Evolutionary conservation across 53 echinoderm and acorn worm species (phyloP), one percentile per base, ranked within the genome.

Genomic region (Temnopleurus reevesii): DNA sequence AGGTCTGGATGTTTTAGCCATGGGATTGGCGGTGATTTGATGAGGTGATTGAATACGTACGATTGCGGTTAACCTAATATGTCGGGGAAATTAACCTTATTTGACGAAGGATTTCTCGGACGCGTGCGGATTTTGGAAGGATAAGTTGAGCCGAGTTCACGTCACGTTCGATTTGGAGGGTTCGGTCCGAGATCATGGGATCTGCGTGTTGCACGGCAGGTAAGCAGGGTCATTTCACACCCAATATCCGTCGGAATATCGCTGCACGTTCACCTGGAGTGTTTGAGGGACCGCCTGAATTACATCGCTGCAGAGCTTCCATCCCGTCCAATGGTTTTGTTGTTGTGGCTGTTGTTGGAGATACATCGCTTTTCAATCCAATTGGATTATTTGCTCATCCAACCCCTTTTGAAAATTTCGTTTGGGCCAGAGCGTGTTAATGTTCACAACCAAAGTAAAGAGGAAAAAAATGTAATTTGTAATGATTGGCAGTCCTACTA

Each of bases 41-140:
- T 71, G 35, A 71, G 35, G 36, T 7, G 71, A 71, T 71, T 71
- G 71, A 71, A 71, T 71, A 71, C 71, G 71, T 71, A 71, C 71
- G 36, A 19, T 71, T 71, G 71, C 38, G 71, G 71, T 71, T 71
- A 38, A 71, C 71, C 21, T 41, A 41, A 71, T 71, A 71, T 36
- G 71, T 41, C 41, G 71, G 71, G 56, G 71, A 71, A 71, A 71
- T 71, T n/a, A 41, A 41, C 23, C 43, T 41, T 38, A 71, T 71
- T 71, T 71, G 41, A 38, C n/a, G 71, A 71, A 41, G 41, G 71
- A n/a, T n/a, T 71, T 19, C 41, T 71, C 71, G 43, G 71, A 71
- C 71, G 71, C 23, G 71, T 41, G 71, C 8, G 41, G 36, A 71
- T 71, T 71, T 71, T 49, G 9, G 38, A 36, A n/a, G 10, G n/a